Evolutionary conservation across 2,888 invertebrate species (phyloP), one percentile per base, ranked within the genome.

Genomic region (Pinctada fucata): DNA sequence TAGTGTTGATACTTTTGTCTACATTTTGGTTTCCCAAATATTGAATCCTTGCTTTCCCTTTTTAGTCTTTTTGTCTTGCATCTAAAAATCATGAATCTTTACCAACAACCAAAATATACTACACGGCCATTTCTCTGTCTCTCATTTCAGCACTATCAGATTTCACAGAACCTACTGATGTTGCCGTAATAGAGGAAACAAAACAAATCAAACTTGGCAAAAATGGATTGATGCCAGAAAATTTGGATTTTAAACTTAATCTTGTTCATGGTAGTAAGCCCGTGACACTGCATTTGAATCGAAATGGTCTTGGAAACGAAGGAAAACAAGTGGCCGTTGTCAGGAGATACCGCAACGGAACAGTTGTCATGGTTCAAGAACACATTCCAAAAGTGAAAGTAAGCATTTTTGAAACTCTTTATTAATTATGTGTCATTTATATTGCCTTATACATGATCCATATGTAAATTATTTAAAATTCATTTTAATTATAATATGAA

Each of bases 331-430:
- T 80, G 2, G 77, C 68, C 45, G 75, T 78, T 2, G 63, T 69
- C 31, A n/a, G 80, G 3, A 52, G 51, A n/a, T 45, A 80, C 48
- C 16, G 65, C 3, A 65, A 64, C n/a, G 80, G 78, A 47, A 75
- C 52, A 49, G 65, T 67, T 8, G 48, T 70, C 63, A 10, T 80
- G 47, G 47, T 67, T 2, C 75, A 77, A 66, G 68, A 78, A 75
- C 76, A 80, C 63, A 67, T 80, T 71, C 78, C 77, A 4, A 71
- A 68, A 3, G 31, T 64, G 47, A 67, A 75, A 48, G 75, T 78
- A 69, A 68, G 10, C 48, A 50, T 66, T 66, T 58, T 58, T 58
- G 8, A 58, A 58, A 13, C 13, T 58, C 13, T 58, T 10, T 10
- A 10, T 10, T 58, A 58, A 13, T 58, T 58, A 58, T 58, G 6